Evolutionary conservation across 2,797 vertebrate genomes (phyloP).

Genomic region (Gambelia wislizenii): DNA sequence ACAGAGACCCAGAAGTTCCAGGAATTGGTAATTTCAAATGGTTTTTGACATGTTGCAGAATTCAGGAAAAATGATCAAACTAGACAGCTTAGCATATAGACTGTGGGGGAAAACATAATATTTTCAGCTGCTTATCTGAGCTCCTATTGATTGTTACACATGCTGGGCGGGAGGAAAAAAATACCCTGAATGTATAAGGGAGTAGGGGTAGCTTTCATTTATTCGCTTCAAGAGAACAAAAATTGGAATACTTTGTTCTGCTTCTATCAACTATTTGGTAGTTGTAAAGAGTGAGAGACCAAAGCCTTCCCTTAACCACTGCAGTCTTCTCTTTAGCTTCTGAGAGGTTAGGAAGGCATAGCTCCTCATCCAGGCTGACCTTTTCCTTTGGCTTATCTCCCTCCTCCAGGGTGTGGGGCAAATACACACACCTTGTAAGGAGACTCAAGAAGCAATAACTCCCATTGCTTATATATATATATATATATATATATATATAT

Average conservation of each 20-base stretch:
- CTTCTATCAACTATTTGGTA: neutral
- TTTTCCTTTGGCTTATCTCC: neutral
- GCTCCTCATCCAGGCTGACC: neutral
- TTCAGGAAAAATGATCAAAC: conserved; percentile 21
- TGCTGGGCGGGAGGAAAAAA: neutral
- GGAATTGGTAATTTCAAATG: neutral
- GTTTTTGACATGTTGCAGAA: neutral
- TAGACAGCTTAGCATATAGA: neutral
- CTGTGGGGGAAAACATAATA: neutral
- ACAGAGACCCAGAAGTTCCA: neutral
- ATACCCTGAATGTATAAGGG: neutral
- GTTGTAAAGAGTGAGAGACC: neutral
- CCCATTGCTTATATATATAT: neutral
- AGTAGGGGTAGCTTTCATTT: neutral
- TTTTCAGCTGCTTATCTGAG: neutral
- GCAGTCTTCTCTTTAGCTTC: neutral
- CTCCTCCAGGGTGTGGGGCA: too few relatives aligned
- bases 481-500: too few relatives aligned
- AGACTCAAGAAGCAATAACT: too few relatives aligned
- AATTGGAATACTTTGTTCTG: neutral
- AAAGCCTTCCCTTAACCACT: neutral
- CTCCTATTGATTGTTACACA: conserved; percentile 10
- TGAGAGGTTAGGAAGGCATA: neutral
- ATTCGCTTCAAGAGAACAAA: neutral
- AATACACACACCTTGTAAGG: neutral